Conservation (phyloP, 2,113 vertebrate genomes). For the Rhabdornis inornatus region DNA sequence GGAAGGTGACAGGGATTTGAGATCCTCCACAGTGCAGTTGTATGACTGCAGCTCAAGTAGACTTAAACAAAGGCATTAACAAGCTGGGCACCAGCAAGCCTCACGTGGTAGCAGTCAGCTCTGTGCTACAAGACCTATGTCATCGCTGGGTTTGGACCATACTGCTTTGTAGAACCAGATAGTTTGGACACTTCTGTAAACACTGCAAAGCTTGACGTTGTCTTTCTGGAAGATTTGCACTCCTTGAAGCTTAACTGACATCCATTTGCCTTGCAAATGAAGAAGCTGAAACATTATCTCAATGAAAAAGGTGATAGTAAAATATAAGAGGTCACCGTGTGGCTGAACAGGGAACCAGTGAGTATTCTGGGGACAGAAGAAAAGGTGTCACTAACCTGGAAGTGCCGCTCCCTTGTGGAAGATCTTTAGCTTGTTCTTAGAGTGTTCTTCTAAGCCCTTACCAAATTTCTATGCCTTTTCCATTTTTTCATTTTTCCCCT, state of each 20-base stretch:
- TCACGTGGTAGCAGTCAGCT: background rate
- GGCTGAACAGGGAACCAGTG: background rate
- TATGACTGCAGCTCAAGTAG: background rate
- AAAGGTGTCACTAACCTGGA: background rate
- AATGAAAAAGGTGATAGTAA: background rate
- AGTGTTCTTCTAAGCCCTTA: background rate
- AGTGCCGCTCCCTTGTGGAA: background rate
- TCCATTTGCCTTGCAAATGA: background rate
- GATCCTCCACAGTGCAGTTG: background rate
- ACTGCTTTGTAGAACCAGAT: background rate
- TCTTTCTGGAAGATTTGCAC: background rate
- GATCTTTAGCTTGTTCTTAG: background rate
- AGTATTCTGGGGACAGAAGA: background rate
- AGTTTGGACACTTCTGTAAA: background rate
- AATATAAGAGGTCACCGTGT: background rate
- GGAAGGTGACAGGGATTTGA: background rate
- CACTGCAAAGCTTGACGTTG: background rate
- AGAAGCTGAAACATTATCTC: background rate
- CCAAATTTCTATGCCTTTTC: background rate
- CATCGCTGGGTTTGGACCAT: background rate
- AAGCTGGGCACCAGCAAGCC: background rate
- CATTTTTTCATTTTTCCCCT: background rate
- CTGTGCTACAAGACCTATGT: background rate
- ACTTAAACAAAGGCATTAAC: background rate
- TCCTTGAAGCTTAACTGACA: background rate